Evolutionary conservation across 2,797 vertebrate genomes (phyloP), one percentile per base, ranked within the genome.

Genomic region (Anas capensis): DNA sequence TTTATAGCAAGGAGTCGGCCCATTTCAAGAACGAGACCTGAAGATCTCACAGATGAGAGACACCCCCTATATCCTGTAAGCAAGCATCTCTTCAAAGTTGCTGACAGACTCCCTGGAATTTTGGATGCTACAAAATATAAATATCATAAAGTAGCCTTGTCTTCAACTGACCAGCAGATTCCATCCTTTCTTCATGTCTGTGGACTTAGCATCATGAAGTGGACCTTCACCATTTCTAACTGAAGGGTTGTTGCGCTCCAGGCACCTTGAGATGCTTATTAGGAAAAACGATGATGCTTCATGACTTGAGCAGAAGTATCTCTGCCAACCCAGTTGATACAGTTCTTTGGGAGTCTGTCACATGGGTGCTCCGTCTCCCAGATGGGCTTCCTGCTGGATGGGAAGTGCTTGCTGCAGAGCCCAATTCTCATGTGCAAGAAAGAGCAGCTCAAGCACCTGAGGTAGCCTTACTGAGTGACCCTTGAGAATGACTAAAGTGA

Each of bases 381-480:
- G 34, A 34, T 34, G 34, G 34, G 34, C 34, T 34, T 34, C 34
- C 34, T 34, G 34, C 34, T 34, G 34, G 34, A 34, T 34, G 34
- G 34, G 7, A 34, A 34, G 34, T 21, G 36, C 24, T 49, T 1
- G 1, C 31, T 34, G 16, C 3, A 7, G 20, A 79, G 58, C 14
- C 12, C 23, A 40, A 1, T 54, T 79, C 48, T 58, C 46, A 5
- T 29, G 8, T 3, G 0, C 5, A 15, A 75, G 36, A 53, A 88
- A 58, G 11, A 61, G 14, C 4, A 1, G 8, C 27, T 36, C 78
- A 54, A 5, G 10, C 33, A 49, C 10, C 61, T 40, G 17, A 68
- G 80, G 24, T 4, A 24, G 6, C 8, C 18, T 77, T 70, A 11
- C 26, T 0, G 0, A 48, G 23, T 14, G 14, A 49, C 29, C 15